Base-by-base conservation (phyloP, 2,113 vertebrate species). In the Cebus imitator region DNA sequence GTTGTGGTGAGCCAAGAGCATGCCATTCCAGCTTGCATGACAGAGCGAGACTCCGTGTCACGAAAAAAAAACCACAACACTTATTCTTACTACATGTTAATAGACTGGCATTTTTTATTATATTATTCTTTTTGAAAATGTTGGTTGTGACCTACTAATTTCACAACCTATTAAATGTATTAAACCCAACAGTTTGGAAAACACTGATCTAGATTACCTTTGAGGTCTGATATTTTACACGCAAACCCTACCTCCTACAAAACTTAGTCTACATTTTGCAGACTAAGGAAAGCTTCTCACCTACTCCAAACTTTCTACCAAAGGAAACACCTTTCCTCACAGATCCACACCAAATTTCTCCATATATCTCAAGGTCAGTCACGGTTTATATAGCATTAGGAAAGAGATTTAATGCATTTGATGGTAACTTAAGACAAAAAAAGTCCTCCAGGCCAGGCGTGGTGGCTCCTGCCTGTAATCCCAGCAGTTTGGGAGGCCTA, bases 71-170 rank as follows among this genome's bases (percentile, higher is more conserved):
- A 5, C 4, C 50, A 64, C 61, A 30, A 64, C 30, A 30, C 61
- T 64, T 64, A 64, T 64, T 12, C 10, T 75, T 84, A 78, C 30
- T 55, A 61, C 4, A n/a, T 45, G 18, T 64, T 64, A 76, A 94
- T 3, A 1, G 55, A 75, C 14, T 78, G 48, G 81, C 27, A 81
- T 57, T 17, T 83, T 82, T 76, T 78, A 58, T 5, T 87, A 27
- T 32, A 50, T 79, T 80, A 9, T 75, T 37, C 16, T 64, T 90
- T 55, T 75, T 50, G 3, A 13, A 35, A 94, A 52, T 32, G 72
- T 18, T 95, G 32, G 25, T 70, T 85, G 18, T 58, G 57, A 45
- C 20, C 91, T 45, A 70, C 21, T 45, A 90, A 94, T 86, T 92
- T 92, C 18, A 75, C 7, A 93, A n/a, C 32, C 23, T 48, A 32